A percentile compares a stretch with the other conserved stretches of the same genome.
phyloP scores from a whole-genome alignment of 2,888 invertebrate genomes.

The Aphodius sticticus region DNA sequence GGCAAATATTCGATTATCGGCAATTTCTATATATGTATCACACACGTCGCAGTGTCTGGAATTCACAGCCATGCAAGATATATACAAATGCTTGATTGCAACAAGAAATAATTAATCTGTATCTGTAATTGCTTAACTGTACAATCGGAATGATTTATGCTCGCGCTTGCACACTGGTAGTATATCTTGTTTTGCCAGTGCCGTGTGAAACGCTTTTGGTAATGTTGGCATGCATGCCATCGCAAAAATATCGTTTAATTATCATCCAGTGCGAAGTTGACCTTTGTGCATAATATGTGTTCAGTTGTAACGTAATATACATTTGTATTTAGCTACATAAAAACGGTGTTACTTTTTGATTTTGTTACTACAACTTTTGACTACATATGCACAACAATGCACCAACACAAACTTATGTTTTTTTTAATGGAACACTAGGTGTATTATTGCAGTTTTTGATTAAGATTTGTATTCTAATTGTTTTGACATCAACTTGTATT shows the following conservation, averaged over 20 bases:
- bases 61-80: conserved; percentile 5
- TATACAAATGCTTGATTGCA: conserved; percentile 21
- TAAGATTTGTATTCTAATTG: too few species aligned
- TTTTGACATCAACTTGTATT: too few species aligned
- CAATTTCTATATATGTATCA: too few species aligned
- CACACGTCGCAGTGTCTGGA: too few species aligned
- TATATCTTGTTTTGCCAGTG: background rate
- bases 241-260: background rate
- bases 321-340: too few species aligned
- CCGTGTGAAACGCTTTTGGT: background rate
- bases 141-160: conserved; percentile 23
- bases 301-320: background rate
- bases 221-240: background rate
- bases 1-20: background rate
- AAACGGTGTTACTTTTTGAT: too few species aligned
- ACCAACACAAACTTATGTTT: too few species aligned
- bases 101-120: conserved; percentile 24
- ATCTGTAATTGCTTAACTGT: conserved; percentile 22
- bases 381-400: too few species aligned
- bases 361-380: too few species aligned
- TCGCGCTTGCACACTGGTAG: background rate
- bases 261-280: background rate
- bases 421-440: too few species aligned
- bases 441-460: too few species aligned
- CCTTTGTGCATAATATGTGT: conserved; percentile 5